Evolutionary conservation across 2,888 invertebrate species (phyloP).

Genomic region (Abrostola triplasia): DNA sequence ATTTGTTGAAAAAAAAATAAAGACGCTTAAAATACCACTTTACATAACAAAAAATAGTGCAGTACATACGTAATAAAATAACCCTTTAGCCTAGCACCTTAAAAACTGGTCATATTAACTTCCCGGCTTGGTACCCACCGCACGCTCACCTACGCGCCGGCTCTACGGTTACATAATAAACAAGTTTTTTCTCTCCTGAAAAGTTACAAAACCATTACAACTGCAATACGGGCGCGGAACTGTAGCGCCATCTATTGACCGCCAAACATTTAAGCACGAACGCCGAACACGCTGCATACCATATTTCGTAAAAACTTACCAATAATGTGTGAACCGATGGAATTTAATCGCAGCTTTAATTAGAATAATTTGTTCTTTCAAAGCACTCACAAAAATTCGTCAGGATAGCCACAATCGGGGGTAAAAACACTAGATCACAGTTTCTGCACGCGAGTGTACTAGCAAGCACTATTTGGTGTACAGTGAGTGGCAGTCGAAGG

Average conservation of each 20-base stretch:
- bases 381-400: constrained; percentile 40
- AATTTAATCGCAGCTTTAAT: constrained; percentile 21
- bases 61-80: neutral
- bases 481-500: constrained; percentile 40
- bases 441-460: constrained; percentile 47
- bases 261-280: constrained; percentile 41
- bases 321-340: constrained; percentile 37
- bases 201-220: constrained; percentile 71
- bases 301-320: constrained; percentile 56
- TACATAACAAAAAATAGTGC: too few species aligned
- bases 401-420: constrained; percentile 36
- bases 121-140: neutral
- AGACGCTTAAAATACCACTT: too few species aligned
- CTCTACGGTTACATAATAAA: constrained; percentile 64
- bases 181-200: constrained; percentile 51
- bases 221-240: constrained; percentile 79
- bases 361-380: constrained; percentile 30
- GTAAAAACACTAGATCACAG: constrained; percentile 42
- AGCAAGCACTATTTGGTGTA: constrained; percentile 48
- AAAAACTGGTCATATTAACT: neutral
- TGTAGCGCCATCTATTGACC: constrained; percentile 77
- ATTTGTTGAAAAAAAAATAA: too few species aligned
- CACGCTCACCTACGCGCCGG: neutral
- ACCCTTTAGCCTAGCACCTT: neutral
- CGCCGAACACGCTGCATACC: constrained; percentile 39